Percentiles rank a stretch among this genome's conserved stretches.
Conservation (phyloP, 2,797 vertebrate species). For the Sciaenops ocellatus region DNA sequence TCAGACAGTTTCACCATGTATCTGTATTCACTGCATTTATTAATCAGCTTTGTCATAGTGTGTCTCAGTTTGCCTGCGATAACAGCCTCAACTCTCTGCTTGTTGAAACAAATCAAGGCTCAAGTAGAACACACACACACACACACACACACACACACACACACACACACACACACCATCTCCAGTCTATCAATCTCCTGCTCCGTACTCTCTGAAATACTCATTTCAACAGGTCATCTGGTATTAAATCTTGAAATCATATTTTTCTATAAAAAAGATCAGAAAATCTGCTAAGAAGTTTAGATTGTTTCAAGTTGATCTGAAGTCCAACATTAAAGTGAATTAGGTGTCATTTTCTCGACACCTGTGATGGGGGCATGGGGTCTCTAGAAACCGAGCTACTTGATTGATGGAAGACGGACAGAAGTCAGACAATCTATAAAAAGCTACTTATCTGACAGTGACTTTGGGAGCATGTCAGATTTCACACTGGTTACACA, state of each 20-base stretch:
- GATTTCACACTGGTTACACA: not conserved
- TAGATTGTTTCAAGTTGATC: not conserved
- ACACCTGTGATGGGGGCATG: not conserved
- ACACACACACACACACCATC: not conserved
- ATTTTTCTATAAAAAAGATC: not conserved
- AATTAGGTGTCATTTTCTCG: not conserved
- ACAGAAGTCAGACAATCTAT: slow-evolving; percentile 5
- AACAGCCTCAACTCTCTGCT: not conserved
- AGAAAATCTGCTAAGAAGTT: not conserved
- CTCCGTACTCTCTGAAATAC: not conserved
- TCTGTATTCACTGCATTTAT: not conserved
- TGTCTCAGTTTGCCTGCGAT: not conserved
- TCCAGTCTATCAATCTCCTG: not conserved
- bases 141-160: not conserved
- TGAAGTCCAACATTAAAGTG: not conserved
- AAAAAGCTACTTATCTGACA: slow-evolving; percentile 15
- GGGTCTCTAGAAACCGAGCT: too few relatives aligned
- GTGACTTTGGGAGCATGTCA: not conserved
- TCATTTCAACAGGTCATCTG: not conserved
- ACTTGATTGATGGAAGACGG: not conserved
- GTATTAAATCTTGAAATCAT: not conserved
- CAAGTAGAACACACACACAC: not conserved
- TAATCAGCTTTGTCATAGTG: not conserved
- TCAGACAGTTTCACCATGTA: not conserved
- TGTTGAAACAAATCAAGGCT: not conserved